Evolutionary conservation across 2,113 vertebrate species (phyloP).

Genomic region (Ciconia stormi): DNA sequence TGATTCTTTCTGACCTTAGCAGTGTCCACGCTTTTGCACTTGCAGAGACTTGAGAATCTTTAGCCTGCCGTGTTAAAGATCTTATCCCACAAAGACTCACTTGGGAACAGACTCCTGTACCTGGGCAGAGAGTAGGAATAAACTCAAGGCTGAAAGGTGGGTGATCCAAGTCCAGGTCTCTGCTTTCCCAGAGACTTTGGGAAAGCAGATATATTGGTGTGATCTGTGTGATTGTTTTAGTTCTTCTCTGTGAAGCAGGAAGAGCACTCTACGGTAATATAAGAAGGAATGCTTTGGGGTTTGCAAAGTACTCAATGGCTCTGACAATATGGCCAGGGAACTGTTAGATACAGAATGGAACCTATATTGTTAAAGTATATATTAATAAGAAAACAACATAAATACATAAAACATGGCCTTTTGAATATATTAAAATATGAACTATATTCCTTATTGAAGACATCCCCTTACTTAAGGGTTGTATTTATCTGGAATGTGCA

Average conservation of each 20-base stretch:
- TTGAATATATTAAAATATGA: not conserved
- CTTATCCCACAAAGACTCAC: not conserved
- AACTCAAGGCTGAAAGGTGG: not conserved
- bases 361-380: accelerated
- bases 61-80: not conserved
- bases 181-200: not conserved
- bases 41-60: not conserved
- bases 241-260: not conserved
- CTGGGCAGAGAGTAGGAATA: not conserved
- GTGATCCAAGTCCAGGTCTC: not conserved
- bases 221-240: not conserved
- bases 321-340: not conserved
- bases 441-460: not conserved
- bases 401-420: not conserved
- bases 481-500: not conserved
- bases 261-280: not conserved
- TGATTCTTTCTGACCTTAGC: not conserved
- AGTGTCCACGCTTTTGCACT: not conserved
- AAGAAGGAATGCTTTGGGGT: not conserved
- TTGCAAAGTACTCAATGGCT: not conserved
- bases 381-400: not conserved
- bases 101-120: not conserved
- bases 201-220: not conserved
- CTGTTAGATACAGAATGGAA: not conserved
- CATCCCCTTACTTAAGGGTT: not conserved